Base-by-base conservation (phyloP, 2,888 invertebrate species). In the Drosophila rubida region DNA sequence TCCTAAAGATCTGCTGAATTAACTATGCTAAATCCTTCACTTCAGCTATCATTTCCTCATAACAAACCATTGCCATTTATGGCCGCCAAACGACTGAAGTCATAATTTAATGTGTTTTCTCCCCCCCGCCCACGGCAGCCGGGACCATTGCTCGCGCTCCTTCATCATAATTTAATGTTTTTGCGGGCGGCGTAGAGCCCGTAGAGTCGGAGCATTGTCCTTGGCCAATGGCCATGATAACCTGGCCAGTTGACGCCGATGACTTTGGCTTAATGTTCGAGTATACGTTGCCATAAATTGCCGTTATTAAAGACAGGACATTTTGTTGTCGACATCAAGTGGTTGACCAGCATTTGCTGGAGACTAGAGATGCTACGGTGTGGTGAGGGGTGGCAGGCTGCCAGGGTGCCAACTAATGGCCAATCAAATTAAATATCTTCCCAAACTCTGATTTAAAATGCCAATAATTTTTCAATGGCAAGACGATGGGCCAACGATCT, bases 381-480 rank as follows among this genome's bases (percentile, higher is more conserved):
- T n/a, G n/a, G n/a, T n/a, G n/a, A n/a, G n/a, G n/a, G n/a, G n/a
- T n/a, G n/a, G n/a, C n/a, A n/a, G n/a, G n/a, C n/a, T n/a, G n/a
- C n/a, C n/a, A n/a, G 27, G n/a, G 19, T 5, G 13, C 32, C 44
- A 51, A 37, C 78, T 78, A 69, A 61, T 68, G 64, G 60, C 51
- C 65, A 68, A 65, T 87, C 70, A 76, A 76, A 69, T 64, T 46
- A 73, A 73, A 75, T 69, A 63, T 67, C 44, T 55, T 44, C 55
- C 46, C 64, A 63, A 65, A 75, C 67, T 75, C 49, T 57, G 69
- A 69, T 80, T 80, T 82, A 68, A 84, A 82, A 80, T 80, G 55
- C 53, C 85, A 87, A 84, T 84, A 73, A 87, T 76, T 73, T 81
- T 65, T 70, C 63, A 74, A 61, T 35, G 45, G 48, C 49, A 58